Base-by-base conservation (phyloP, 2,113 vertebrate genomes). In the Eleginops maclovinus region DNA sequence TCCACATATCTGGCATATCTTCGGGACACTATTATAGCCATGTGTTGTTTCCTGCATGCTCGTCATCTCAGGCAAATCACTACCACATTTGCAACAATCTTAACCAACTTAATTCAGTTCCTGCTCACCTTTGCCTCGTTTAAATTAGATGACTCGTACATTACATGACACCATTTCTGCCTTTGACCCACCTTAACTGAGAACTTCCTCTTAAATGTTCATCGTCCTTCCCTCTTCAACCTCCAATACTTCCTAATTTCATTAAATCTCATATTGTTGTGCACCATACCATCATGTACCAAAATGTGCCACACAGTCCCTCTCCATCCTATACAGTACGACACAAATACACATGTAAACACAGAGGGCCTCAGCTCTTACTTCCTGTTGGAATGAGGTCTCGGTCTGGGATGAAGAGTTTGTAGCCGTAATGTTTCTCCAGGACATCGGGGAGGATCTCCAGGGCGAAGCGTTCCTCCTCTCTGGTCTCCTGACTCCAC, bases 351-450 rank as follows among this genome's bases (percentile, higher is more conserved):
- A 61, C 49, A 28, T 1, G 9, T 61, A 11, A 10, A 28, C 21
- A 50, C n/a, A 58, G 13, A 36, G 17, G 65, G 44, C 55, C 53
- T 47, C 28, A 21, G 56, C 12, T 94, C 98, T 96, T 96, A 99
- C 98, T 99, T 96, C 98, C 97, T 84, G 97, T 98, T 85, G 98
- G 98, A 89, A 99, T 99, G 91, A 99, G 96, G 93, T 99, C 98
- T 92, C 98, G 96, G 71, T 99, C 98, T 60, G 98, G 98, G 90
- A 99, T 99, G 89, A 99, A 99, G 90, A 99, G 92, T 76, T 99
- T 99, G 91, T 99, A 99, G 72, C 98, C 98, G 73, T 99, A 99
- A 87, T 99, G 98, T 88, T 99, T 99, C 94, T 99, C 98, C 89
- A 99, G 95, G 90, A 99, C 98, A 76, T 99, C 98, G 56, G 98